These are phyloP conservation scores for Sebastes minor DNA, from an alignment of 2,797 vertebrate genomes.

Conservation along the genomic window DNA sequence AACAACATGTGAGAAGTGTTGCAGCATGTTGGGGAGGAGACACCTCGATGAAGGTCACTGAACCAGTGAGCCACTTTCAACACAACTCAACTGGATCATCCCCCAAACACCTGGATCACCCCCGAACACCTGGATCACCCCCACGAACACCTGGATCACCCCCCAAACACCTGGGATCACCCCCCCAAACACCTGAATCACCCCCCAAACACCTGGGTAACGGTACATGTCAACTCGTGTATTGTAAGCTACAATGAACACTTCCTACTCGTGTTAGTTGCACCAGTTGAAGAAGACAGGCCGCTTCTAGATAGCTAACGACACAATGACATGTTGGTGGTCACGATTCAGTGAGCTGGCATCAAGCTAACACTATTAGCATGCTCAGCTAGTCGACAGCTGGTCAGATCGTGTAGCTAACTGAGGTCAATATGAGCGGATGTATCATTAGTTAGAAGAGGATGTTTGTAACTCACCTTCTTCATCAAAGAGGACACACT, in stretches of 20 bases:
- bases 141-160: no score
- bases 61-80: neutral
- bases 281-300: accelerated
- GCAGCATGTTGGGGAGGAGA: slow-evolving; percentile 22
- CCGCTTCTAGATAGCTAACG: accelerated
- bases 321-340: neutral
- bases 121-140: no score
- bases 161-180: no score
- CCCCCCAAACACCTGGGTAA: no score
- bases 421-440: accelerated
- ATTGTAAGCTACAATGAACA: no score
- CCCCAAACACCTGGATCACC: no score
- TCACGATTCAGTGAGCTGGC: neutral
- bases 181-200: no score
- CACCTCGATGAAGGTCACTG: slow-evolving; percentile 73
- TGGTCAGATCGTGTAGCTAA: neutral
- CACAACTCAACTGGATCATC: no score
- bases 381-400: slow-evolving; percentile 18
- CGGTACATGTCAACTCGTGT: no score
- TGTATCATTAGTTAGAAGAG: accelerated
- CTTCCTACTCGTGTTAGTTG: accelerated
- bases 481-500: slow-evolving; percentile 70
- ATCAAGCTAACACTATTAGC: slow-evolving; percentile 37
- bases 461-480: slow-evolving; percentile 65
- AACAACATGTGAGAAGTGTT: neutral